These are phyloP conservation scores for Melolontha melolontha DNA, from an alignment of 2,888 invertebrate species.

Conservation along the genomic window DNA sequence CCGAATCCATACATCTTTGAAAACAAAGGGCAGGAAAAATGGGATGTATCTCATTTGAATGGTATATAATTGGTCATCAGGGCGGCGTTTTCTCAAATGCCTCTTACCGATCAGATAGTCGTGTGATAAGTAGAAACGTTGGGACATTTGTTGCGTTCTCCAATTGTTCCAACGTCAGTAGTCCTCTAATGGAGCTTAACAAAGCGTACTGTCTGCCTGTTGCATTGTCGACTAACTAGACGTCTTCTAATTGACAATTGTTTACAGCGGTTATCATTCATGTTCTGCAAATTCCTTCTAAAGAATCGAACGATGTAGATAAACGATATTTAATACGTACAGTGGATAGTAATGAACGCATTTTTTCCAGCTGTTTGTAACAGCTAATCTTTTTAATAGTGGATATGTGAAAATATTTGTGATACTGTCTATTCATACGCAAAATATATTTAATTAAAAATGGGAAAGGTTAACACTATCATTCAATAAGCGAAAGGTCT, in stretches of 20 bases:
- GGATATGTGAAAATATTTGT: no score
- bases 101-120: constrained; percentile 55
- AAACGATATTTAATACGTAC: constrained; percentile 46
- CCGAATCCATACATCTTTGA: constrained; percentile 25
- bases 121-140: constrained; percentile 62
- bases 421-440: no score
- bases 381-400: no score
- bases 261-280: constrained; percentile 66
- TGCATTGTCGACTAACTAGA: constrained; percentile 64
- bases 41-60: constrained; percentile 35
- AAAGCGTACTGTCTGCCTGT: constrained; percentile 62
- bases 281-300: constrained; percentile 65
- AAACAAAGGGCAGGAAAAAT: constrained; percentile 36
- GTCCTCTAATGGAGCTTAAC: constrained; percentile 61
- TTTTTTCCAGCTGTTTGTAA: neutral
- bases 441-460: no score
- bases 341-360: constrained; percentile 13
- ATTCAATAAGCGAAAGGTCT: no score
- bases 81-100: constrained; percentile 50
- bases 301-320: constrained; percentile 53
- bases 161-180: constrained; percentile 61
- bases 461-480: no score
- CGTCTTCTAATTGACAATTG: constrained; percentile 66
- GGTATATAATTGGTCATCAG: constrained; percentile 49
- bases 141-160: constrained; percentile 62